Base-by-base conservation (phyloP, 1,140 invertebrate species). In the Melipona quadrifasciata region DNA sequence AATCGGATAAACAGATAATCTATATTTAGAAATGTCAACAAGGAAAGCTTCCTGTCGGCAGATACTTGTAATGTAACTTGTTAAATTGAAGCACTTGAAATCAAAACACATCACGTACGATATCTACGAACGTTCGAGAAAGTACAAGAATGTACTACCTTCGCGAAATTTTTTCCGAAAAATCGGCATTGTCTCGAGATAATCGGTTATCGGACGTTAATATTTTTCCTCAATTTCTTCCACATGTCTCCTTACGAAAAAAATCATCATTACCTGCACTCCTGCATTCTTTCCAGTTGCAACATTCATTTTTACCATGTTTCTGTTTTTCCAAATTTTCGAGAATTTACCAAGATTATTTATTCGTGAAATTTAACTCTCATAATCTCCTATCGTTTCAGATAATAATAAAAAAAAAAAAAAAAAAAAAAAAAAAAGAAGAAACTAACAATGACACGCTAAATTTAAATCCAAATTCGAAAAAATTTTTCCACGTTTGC, bases 21-120 rank as follows among this genome's bases (percentile, higher is more conserved):
- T 64, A 77, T 27, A 77, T 47, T 64, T 64, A 61, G 75, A 14
- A 51, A 14, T 65, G 31, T 77, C 34, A 65, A 64, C 51, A 64
- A 64, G 11, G 58, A 31, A 47, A 51, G 34, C 58, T 64, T 31
- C 39, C n/a, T 65, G 14, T 21, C 27, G 12, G 19, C 5, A 31
- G 21, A 65, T 39, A 47, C n/a, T 64, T 65, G 11, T 12, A 27
- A 39, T 65, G 11, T 12, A 27, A 39, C 34, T 51, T 34, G 21
- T 39, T 64, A n/a, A n/a, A 21, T n/a, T 21, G 21, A 65, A 77
- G 39, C 58, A 64, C 57, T n/a, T 65, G 24, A 51, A 64, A 31
- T 77, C 39, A 77, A 27, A 51, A n/a, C n/a, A 34, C 57, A 75
- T 39, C 31, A 8, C 39, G 12, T 4, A 0, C 3, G 55, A 58